Base-by-base conservation (phyloP, 2,797 vertebrate species). In the Chelmon rostratus region DNA sequence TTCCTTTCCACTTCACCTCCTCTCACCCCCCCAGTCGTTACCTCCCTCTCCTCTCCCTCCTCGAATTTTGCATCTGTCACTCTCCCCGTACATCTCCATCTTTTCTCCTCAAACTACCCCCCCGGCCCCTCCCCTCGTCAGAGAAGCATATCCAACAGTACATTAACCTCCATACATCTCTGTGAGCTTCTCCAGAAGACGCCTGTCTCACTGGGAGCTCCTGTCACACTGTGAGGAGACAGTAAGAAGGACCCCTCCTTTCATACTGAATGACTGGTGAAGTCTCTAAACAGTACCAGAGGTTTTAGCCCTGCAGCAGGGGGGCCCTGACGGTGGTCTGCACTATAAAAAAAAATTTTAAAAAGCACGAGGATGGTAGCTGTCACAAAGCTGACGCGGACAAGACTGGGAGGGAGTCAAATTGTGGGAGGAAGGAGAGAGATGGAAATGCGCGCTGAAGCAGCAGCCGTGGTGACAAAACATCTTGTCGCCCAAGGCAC, bases 1-100 rank as follows among this genome's bases (percentile, higher is more conserved):
- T 82, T 87, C 75, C 76, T 85, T 90, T 93, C 90, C 89, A 84
- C 88, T 88, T 90, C 92, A 91, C 82, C 85, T 90, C 83, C 76
- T 81, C 81, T 79, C 70, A 69, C 46, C 82, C 74, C n/a, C 79
- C 59, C 21, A 23, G 75, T 82, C 16, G 61, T 82, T 89, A 68
- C 72, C 78, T 78, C 79, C 52, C 79, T 69, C 79, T 59, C 25
- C 79, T 80, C 79, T 66, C 80, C 62, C 53, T 78, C 57, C 61
- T 68, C 8, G 31, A 72, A 78, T 84, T 84, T 77, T 85, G 74
- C 76, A 87, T 83, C 82, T 78, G 87, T 92, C 89, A 90, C 58
- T 88, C 83, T 70, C 46, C 28, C 19, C 4, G 9, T 84, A 89
- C 85, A 79, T 89, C 90, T 93, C 89, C 85, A 91, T 92, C 83